These are phyloP conservation scores for Bemisia tabaci DNA, from an alignment of 1,140 invertebrate genomes.

Conservation along the genomic window DNA sequence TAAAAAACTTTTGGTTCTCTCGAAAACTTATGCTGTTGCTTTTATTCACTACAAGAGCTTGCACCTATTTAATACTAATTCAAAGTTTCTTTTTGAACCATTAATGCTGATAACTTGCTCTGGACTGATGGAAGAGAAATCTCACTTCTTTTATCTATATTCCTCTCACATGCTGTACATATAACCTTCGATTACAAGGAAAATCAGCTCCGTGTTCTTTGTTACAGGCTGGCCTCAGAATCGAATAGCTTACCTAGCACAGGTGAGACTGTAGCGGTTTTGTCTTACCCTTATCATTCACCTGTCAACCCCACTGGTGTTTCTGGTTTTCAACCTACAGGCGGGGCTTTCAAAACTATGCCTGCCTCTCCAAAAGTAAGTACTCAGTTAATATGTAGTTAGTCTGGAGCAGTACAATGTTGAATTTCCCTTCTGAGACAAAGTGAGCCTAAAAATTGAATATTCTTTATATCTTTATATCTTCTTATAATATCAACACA, in stretches of 20 bases:
- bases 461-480: background rate
- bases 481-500: background rate
- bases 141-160: too few species aligned
- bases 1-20: too few species aligned
- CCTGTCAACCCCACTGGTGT: conserved; percentile 63
- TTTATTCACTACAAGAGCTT: too few species aligned
- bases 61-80: too few species aligned
- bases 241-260: conserved; percentile 3
- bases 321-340: conserved; percentile 71
- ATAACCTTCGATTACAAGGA: too few species aligned
- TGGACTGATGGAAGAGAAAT: too few species aligned
- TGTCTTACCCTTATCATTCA: conserved; percentile 48
- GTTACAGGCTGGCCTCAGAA: conserved; percentile 1
- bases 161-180: too few species aligned
- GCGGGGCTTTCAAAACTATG: conserved; percentile 71
- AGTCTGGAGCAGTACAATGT: conserved; percentile 7
- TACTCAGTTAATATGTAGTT: too few species aligned
- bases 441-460: conserved; percentile 2
- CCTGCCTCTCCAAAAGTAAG: conserved; percentile 46
- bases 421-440: background rate
- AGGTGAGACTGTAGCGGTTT: conserved; percentile 20
- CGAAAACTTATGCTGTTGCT: too few species aligned
- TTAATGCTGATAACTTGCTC: too few species aligned
- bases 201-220: too few species aligned
- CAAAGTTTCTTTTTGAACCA: too few species aligned